Evolutionary conservation across 2,113 vertebrate genomes (phyloP), one percentile per base, ranked within the genome.

Genomic region (Tyrannus savana): DNA sequence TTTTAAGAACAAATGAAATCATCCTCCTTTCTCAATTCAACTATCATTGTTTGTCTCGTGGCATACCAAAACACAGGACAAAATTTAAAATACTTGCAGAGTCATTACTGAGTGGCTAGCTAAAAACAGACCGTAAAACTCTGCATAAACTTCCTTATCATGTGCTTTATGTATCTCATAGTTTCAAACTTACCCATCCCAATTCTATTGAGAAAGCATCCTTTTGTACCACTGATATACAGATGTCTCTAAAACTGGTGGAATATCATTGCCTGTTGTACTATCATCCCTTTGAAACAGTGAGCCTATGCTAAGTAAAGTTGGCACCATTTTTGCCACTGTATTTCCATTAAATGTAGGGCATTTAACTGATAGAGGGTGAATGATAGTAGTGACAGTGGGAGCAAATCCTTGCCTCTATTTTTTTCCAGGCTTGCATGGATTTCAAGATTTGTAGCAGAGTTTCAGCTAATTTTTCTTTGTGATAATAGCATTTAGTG

Each of bases 1-100:
- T 89, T 94, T 87, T 59, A 92, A 86, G 18, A 93, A 55, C 60
- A 90, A 93, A 86, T 90, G 64, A 90, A 87, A 37, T 95, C 24
- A 93, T 87, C 79, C 52, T 59, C 58, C 79, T 84, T 80, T 56
- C 66, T 81, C 35, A 59, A 72, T 55, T 89, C 64, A 72, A 30
- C 74, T 59, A 8, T 50, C 53, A 31, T 63, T 63, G 13, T 66
- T 83, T 94, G 79, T 68, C 50, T 90, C 9, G 19, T 30, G 55
- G 35, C 35, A 81, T 31, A 47, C 39, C 55, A 63, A 87, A 91
- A 50, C 35, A 68, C 14, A 87, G 46, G 5, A 58, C 46, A 87
- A 81, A 71, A 94, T 66, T 67, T 27, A 93, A 84, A 91, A 59
- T 69, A 90, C 78, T 87, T 49, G 14, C 44, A 52, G 6, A 56